These are phyloP conservation scores for Ivindomyrus marchei DNA, from an alignment of 2,113 vertebrate genomes.

Conservation along the genomic window DNA sequence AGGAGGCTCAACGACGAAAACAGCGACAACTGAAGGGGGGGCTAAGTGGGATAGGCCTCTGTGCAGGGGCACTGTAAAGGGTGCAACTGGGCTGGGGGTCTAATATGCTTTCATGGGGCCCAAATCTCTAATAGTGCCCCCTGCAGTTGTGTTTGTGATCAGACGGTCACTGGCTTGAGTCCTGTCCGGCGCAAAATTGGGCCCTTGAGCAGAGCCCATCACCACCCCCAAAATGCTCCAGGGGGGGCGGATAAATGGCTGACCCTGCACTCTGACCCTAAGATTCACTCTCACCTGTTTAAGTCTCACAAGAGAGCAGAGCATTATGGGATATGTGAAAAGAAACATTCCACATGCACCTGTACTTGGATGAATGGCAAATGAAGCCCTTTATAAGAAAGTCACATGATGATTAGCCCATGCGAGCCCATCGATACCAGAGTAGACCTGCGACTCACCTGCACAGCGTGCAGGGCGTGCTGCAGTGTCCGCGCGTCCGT, in stretches of 20 bases:
- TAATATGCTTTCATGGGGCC: background rate
- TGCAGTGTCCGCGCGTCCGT: slow-evolving; percentile 74
- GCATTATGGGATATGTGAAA: background rate
- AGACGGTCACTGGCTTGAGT: background rate
- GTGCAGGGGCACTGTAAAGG: background rate
- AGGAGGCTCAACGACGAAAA: background rate
- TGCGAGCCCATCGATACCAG: background rate
- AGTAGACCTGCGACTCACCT: slow-evolving; percentile 59
- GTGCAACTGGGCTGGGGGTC: background rate
- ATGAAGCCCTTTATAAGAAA: background rate
- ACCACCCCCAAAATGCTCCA: background rate
- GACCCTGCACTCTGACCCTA: background rate
- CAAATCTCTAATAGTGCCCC: background rate
- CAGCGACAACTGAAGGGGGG: no score
- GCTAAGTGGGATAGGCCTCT: background rate
- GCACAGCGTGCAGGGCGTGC: slow-evolving; percentile 67
- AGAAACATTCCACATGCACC: background rate
- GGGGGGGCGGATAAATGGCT: background rate
- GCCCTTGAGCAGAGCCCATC: background rate
- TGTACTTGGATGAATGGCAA: background rate
- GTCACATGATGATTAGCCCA: background rate
- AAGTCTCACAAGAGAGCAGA: background rate
- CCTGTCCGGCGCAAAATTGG: background rate
- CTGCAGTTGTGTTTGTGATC: background rate
- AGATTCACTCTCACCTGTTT: background rate